Evolutionary conservation across 2,888 invertebrate species (phyloP).

Genomic region (Tachina lurida): DNA sequence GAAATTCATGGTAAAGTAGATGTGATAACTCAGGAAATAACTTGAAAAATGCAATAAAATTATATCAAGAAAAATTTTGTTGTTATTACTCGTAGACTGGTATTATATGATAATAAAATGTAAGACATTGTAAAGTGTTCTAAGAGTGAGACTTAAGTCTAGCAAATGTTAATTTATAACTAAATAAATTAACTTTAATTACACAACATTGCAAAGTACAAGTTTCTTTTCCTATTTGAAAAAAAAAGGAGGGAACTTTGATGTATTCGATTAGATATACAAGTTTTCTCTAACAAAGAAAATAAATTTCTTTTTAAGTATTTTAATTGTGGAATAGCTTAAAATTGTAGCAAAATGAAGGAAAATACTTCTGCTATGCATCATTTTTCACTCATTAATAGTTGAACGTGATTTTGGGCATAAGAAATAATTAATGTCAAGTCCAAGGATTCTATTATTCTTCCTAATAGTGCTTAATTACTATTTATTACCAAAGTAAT

Average conservation of each 20-base stretch:
- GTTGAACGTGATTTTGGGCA: too few relatives aligned
- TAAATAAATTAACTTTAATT: conserved; percentile 33
- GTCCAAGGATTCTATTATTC: too few relatives aligned
- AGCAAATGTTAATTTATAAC: conserved; percentile 27
- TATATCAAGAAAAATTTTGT: conserved; percentile 6
- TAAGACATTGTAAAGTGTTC: conserved; percentile 18
- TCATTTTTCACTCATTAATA: too few relatives aligned
- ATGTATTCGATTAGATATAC: too few relatives aligned
- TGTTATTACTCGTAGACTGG: background rate
- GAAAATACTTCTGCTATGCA: too few relatives aligned
- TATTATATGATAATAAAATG: conserved; percentile 25
- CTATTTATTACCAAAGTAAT: too few relatives aligned
- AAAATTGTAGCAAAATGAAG: too few relatives aligned
- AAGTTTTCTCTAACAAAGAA: too few relatives aligned
- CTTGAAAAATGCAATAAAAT: conserved; percentile 41
- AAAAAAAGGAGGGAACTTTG: background rate
- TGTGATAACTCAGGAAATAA: conserved; percentile 28
- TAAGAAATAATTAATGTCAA: too few relatives aligned
- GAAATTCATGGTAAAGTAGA: conserved; percentile 6
- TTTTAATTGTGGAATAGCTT: too few relatives aligned
- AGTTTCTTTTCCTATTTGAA: background rate
- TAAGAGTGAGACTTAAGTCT: background rate
- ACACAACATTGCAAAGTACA: background rate
- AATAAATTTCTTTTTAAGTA: too few relatives aligned
- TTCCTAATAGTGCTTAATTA: too few relatives aligned